A percentile compares a stretch with the other conserved stretches of the same genome.
Conservation (phyloP, 2,113 vertebrate genomes). For the Loxodonta africana region DNA sequence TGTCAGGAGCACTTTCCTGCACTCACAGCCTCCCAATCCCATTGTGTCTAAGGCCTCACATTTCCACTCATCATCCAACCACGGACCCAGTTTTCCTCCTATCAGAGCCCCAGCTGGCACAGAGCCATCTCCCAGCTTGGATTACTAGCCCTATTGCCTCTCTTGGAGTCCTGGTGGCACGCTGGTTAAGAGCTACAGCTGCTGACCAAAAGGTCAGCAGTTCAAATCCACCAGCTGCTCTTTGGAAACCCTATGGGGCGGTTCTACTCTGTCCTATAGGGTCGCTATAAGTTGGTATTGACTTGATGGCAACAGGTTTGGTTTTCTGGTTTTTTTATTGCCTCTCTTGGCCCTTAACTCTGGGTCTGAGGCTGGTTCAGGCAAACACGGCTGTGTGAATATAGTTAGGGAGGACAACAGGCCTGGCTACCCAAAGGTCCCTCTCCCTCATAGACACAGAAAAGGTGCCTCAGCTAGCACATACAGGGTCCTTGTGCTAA, state of each 20-base stretch:
- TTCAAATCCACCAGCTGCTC: too few species aligned
- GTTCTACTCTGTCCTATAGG: too few species aligned
- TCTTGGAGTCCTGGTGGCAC: too few species aligned
- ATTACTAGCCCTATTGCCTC: background rate
- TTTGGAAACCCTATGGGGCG: too few species aligned
- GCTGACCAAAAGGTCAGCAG: too few species aligned
- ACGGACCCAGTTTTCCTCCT: background rate
- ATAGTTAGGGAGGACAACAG: background rate
- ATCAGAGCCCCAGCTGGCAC: background rate
- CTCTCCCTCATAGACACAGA: background rate
- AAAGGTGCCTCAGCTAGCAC: background rate
- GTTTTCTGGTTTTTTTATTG: background rate
- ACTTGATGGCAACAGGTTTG: too few species aligned
- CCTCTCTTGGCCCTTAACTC: slow-evolving; percentile 17
- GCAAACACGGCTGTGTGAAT: background rate
- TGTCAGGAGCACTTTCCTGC: background rate
- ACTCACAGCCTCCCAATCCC: background rate
- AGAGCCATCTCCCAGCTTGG: background rate
- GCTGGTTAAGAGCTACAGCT: too few species aligned
- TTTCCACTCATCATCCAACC: background rate
- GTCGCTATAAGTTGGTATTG: background rate
- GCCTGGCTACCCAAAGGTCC: background rate
- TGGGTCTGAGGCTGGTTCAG: background rate
- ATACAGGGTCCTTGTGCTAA: background rate
- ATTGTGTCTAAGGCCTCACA: background rate